Base-by-base conservation (phyloP, 2,888 invertebrate genomes). In the Imbricaverruca yamaguchii region DNA sequence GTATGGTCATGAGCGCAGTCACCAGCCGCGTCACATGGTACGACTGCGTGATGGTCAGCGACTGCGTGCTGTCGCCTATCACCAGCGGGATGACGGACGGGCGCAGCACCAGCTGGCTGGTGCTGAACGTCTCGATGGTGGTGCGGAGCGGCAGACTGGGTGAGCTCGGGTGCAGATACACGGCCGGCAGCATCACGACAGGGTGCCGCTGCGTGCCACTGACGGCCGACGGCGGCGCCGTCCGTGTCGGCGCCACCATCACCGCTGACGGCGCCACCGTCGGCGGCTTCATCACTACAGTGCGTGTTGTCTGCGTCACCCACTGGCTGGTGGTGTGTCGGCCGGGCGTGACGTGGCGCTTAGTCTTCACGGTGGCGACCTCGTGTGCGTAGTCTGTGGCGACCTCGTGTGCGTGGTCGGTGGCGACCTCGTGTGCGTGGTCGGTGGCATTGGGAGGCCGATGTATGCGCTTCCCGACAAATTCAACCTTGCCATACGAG, bases 81-180 rank as follows among this genome's bases (percentile, higher is more conserved):
- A 95, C 90, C 0, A 96, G 91, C 0, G 96, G 96, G 81, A 96
- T 88, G 83, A 96, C 91, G 86, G 96, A 95, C 0, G 96, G 96
- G 87, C 95, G 95, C 25, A 95, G 88, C 89, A 95, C 92, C 18
- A 93, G 90, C 87, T 96, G 94, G 0, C 95, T 95, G 10, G 96
- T 95, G 85, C 95, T 95, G 88, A 95, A 96, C 7, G 95, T 95
- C 88, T 96, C 95, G 0, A 94, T 95, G 77, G 94, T 89, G 21
- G 74, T 74, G 53, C 23, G 53, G 9, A 74, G 55, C 21, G 74
- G 74, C 10, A 74, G 74, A 15, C 74, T 74, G 55, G 74, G 74
- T 10, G 74, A 74, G 74, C 74, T 74, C 74, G 74, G 74, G 74
- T 74, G 55, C 74, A 74, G 74, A 18, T 74, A 21, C 10, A 74